A percentile compares a stretch with the other conserved stretches of the same genome.
Evolutionary conservation across 2,113 vertebrate species (phyloP).

Genomic region (Tragelaphus scriptus): DNA sequence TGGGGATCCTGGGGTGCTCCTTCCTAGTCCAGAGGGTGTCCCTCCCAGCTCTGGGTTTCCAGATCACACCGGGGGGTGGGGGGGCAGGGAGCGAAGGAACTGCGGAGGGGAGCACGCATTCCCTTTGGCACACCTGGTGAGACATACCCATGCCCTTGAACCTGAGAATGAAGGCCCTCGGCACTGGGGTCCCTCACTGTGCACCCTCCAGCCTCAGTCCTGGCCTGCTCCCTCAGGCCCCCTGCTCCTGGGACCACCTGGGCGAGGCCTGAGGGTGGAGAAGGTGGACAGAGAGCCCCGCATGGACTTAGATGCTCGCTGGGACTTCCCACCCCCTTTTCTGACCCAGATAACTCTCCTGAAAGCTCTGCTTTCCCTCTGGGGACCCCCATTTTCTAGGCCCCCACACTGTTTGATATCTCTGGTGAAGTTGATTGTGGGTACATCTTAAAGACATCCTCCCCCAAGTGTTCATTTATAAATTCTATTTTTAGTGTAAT

Average conservation of each 20-base stretch:
- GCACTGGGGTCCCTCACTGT: background rate
- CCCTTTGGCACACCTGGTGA: rapidly evolving
- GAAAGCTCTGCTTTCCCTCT: background rate
- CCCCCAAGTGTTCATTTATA: slow-evolving; percentile 73
- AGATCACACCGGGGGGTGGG: background rate
- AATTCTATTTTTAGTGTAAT: slow-evolving; percentile 78
- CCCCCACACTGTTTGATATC: background rate
- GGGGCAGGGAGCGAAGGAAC: background rate
- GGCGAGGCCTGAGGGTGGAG: background rate
- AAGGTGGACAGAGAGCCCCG: background rate
- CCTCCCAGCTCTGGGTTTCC: background rate
- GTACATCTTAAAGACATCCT: slow-evolving; percentile 59
- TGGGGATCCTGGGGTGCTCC: background rate
- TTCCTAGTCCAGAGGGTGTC: background rate
- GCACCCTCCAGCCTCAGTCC: background rate
- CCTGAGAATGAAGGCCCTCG: background rate
- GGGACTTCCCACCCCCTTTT: background rate
- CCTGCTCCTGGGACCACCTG: background rate
- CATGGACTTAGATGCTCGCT: background rate
- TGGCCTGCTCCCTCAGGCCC: background rate
- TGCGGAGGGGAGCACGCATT: rapidly evolving
- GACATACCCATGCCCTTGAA: background rate
- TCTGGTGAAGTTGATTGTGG: slow-evolving; percentile 66
- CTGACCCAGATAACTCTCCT: background rate
- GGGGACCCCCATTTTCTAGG: background rate